Evolutionary conservation across 53 echinoderm and acorn worm species (phyloP), one percentile per base, ranked within the genome.

Genomic region (Luidia sarsii): DNA sequence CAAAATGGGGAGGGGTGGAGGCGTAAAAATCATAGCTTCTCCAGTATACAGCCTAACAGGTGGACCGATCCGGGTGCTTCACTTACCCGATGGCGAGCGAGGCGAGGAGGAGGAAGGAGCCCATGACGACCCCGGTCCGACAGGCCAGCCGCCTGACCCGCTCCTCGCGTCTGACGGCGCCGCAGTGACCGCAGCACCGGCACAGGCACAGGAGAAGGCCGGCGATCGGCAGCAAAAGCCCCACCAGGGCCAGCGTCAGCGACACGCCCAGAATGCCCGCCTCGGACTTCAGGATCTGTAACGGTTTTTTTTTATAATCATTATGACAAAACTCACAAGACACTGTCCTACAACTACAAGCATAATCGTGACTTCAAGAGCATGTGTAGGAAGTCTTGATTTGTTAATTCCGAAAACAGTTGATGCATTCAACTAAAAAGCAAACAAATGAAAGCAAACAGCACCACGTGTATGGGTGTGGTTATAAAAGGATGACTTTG

Each of bases 281-380:
- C 57, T 74, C 74, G 45, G 59, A 57, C 57, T 74, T 74, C 16
- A 74, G 9, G 13, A 74, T 57, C 74, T 74, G 41, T 14, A 67
- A 43, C 10, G 7, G 25, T 23, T 51, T 18, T 14, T 9, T n/a
- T n/a, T n/a, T n/a, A n/a, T n/a, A n/a, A n/a, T n/a, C n/a, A n/a
- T n/a, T n/a, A n/a, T n/a, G n/a, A n/a, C n/a, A n/a, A n/a, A n/a
- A n/a, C n/a, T n/a, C n/a, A n/a, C n/a, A n/a, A n/a, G n/a, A n/a
- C n/a, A n/a, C n/a, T n/a, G n/a, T n/a, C n/a, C n/a, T n/a, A n/a
- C n/a, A 41, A 41, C 41, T 41, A 11, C 6, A 41, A 7, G 41
- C 41, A 41, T 41, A 6, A 45, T 10, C 67, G 23, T 67, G 43
- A 39, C 67, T 67, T 45, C 27, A 41, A 25, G 23, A 45, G 27